A percentile compares a stretch with the other conserved stretches of the same genome.
Conservation (phyloP, 2,888 invertebrate species). For the Lathronympha strigana region DNA sequence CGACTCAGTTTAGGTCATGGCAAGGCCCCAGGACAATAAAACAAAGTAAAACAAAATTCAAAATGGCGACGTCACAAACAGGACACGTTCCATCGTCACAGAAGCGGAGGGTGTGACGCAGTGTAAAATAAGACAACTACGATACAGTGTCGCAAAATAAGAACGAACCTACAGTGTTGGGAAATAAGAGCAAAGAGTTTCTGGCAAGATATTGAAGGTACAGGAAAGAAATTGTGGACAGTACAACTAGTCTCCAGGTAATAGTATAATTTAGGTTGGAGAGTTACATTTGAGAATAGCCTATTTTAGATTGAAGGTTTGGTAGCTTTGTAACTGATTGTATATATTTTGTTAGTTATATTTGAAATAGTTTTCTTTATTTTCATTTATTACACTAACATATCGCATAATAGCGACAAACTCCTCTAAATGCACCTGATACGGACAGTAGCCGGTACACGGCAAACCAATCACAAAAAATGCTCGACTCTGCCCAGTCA, state of each 20-base stretch:
- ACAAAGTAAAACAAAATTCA: constrained; percentile 65
- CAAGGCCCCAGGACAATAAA: no score
- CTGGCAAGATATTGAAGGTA: no score
- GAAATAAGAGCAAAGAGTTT: not conserved
- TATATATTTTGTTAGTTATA: no score
- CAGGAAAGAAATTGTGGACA: no score
- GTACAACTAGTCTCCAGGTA: no score
- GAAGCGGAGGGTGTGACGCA: not conserved
- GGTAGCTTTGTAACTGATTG: no score
- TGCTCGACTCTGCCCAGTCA: not conserved
- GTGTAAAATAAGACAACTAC: constrained; percentile 25
- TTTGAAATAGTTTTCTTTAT: no score
- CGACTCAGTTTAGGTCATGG: no score
- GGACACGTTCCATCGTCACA: constrained; percentile 64
- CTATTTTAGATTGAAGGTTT: no score
- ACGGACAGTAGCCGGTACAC: constrained; percentile 25
- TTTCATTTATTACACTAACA: not conserved
- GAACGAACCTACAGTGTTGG: not conserved
- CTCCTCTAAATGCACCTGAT: not conserved
- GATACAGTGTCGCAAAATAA: constrained; percentile 22
- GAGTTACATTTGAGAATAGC: no score
- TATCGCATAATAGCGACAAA: not conserved
- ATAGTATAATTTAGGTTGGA: no score
- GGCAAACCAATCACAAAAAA: not conserved
- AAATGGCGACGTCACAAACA: constrained; percentile 78